These are phyloP conservation scores for Subanguina moxae DNA, from an alignment of 1,140 invertebrate genomes.

Conservation along the genomic window DNA sequence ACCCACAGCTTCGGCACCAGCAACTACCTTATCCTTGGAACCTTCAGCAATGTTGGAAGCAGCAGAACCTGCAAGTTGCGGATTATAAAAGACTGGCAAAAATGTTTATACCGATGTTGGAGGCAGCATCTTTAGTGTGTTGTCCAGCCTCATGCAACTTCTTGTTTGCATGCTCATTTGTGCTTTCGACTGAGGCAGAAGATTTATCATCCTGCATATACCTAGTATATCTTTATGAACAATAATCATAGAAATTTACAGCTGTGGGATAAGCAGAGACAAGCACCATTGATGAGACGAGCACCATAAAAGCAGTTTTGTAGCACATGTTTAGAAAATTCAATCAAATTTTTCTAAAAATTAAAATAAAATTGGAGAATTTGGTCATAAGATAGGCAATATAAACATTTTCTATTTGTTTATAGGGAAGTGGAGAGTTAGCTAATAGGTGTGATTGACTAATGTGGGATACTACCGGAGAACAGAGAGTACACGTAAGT, in stretches of 20 bases:
- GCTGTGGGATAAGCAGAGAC: background rate
- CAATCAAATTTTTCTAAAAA: too few species aligned
- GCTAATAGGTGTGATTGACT: too few species aligned
- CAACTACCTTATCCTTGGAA: slow-evolving; percentile 20
- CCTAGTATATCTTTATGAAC: background rate
- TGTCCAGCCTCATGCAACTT: background rate
- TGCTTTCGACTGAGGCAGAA: background rate
- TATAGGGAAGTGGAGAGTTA: too few species aligned
- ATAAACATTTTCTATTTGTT: too few species aligned
- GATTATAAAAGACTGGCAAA: background rate
- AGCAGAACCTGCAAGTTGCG: background rate
- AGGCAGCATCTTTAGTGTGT: background rate
- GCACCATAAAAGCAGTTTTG: too few species aligned
- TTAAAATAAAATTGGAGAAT: too few species aligned
- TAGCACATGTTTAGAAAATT: too few species aligned
- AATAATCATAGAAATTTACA: background rate
- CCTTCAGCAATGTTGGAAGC: slow-evolving; percentile 18
- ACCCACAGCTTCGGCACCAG: slow-evolving; percentile 18
- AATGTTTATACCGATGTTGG: background rate
- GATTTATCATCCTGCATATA: background rate
- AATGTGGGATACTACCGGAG: too few species aligned
- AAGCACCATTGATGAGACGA: background rate
- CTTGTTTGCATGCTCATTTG: background rate
- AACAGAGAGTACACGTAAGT: too few species aligned
- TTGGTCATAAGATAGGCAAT: too few species aligned